Conservation (phyloP, 2,113 vertebrate genomes). For the Drymodes brunneopygia region DNA sequence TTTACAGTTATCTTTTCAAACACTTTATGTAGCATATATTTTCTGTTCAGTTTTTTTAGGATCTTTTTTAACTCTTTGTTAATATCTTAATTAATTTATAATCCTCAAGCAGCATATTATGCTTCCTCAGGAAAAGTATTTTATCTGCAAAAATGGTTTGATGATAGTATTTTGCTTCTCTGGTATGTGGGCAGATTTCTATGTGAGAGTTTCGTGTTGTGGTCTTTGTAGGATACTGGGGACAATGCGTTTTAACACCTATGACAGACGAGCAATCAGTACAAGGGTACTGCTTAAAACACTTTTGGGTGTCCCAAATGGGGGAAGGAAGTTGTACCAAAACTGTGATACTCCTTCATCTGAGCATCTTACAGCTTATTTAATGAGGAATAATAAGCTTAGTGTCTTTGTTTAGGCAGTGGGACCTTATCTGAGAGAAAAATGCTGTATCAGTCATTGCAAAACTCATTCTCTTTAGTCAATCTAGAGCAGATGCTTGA, state of each 20-base stretch:
- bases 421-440: background rate
- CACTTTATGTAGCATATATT: background rate
- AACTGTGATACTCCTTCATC: background rate
- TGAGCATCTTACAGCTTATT: background rate
- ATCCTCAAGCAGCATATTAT: background rate
- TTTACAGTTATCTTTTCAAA: background rate
- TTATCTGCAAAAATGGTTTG: background rate
- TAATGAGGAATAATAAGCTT: background rate
- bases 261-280: background rate
- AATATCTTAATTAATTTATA: background rate
- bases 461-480: background rate
- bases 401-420: background rate
- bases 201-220: background rate
- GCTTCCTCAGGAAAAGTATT: background rate
- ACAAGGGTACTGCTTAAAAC: background rate
- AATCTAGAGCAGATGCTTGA: background rate
- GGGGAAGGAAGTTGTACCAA: background rate
- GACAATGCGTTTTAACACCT: background rate
- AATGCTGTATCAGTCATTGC: background rate
- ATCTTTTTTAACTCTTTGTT: background rate
- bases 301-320: background rate
- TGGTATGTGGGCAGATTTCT: background rate
- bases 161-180: background rate
- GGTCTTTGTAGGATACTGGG: background rate
- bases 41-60: background rate